These are phyloP conservation scores for Falco berigora DNA, from an alignment of 2,797 vertebrate genomes.

Conservation along the genomic window DNA sequence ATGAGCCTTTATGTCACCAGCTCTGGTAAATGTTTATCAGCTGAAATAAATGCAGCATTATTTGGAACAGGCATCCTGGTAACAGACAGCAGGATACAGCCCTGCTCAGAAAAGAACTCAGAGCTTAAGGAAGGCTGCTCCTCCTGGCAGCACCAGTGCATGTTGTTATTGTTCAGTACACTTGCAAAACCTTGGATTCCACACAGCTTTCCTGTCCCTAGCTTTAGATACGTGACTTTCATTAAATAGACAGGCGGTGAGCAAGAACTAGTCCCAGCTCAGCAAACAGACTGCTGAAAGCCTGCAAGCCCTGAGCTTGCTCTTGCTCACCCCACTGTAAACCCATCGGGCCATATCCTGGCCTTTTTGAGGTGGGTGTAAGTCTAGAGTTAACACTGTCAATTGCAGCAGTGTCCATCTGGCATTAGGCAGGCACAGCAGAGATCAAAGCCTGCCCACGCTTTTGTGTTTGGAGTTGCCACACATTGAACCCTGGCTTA, in stretches of 20 bases:
- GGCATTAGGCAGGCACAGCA: not conserved
- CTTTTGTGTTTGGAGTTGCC: not conserved
- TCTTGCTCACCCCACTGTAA: not conserved
- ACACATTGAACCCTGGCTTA: not conserved
- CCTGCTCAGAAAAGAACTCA: not conserved
- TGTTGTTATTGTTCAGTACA: not conserved
- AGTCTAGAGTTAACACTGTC: not conserved
- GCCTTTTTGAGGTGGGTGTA: not conserved
- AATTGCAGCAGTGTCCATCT: not conserved
- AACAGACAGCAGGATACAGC: not conserved
- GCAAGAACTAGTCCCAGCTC: not conserved
- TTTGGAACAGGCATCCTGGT: not conserved
- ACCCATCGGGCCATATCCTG: not conserved
- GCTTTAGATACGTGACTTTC: not conserved
- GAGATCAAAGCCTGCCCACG: not conserved
- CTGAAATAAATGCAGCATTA: not conserved
- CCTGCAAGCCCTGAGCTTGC: not conserved
- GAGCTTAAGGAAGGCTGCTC: not conserved
- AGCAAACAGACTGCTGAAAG: not conserved
- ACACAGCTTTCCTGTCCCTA: not conserved
- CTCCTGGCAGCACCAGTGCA: not conserved
- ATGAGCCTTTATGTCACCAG: not conserved
- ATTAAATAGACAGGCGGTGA: not conserved
- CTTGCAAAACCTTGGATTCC: not conserved
- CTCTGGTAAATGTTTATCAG: not conserved